Evolutionary conservation across 2,888 invertebrate species (phyloP).

Genomic region (Temnothorax rugatulus): DNA sequence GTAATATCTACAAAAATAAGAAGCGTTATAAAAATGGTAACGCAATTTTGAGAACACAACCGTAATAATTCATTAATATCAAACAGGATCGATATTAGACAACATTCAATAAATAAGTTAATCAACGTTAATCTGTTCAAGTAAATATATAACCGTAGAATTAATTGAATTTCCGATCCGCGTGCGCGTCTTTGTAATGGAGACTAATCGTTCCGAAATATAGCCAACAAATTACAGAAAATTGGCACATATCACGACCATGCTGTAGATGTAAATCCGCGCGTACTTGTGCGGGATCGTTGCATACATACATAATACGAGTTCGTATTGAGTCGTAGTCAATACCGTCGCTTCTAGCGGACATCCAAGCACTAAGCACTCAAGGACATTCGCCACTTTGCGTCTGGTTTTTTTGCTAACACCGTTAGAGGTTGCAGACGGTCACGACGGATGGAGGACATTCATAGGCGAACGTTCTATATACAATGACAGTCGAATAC

Average conservation of each 20-base stretch:
- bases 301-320: not conserved
- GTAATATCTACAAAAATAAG: not conserved
- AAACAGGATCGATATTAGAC: not conserved
- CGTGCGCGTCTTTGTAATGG: not conserved
- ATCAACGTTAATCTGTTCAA: constrained; percentile 12
- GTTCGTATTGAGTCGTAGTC: not conserved
- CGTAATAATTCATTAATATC: not conserved
- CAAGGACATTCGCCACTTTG: constrained; percentile 69
- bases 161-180: constrained; percentile 2
- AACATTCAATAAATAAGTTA: not conserved
- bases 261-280: not conserved
- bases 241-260: not conserved
- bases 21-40: not conserved
- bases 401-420: constrained; percentile 67
- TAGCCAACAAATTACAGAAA: not conserved
- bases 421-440: constrained; percentile 85
- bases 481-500: constrained; percentile 3
- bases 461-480: constrained; percentile 59
- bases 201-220: constrained; percentile 6
- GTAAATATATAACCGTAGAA: not conserved
- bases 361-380: constrained; percentile 58
- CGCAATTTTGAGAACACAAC: not conserved
- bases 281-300: not conserved
- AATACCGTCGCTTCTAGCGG: constrained; percentile 30
- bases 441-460: constrained; percentile 74